Evolutionary conservation across 2,113 vertebrate genomes (phyloP).

Genomic region (Athene cunicularia): DNA sequence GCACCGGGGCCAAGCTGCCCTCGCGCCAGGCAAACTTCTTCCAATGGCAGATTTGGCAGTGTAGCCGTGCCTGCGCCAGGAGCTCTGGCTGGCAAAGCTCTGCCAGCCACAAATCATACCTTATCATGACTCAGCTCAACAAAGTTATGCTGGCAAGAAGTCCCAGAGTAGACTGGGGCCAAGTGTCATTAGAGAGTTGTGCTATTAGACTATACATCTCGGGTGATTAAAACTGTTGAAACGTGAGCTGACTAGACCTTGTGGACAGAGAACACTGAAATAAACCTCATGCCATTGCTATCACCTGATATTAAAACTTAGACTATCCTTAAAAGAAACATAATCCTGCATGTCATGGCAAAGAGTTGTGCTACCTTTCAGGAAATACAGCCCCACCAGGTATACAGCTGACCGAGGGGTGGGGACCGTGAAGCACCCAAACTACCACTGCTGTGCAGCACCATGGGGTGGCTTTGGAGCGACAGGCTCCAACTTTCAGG

Average conservation of each 20-base stretch:
- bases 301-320: neutral
- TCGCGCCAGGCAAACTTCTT: neutral
- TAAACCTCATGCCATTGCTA: fast-evolving
- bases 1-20: neutral
- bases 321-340: neutral
- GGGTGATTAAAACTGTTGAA: neutral
- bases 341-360: neutral
- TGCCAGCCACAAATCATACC: neutral
- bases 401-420: neutral
- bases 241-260: neutral
- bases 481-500: neutral
- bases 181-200: neutral
- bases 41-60: neutral
- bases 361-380: neutral
- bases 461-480: neutral
- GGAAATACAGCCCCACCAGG: neutral
- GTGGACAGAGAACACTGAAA: neutral
- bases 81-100: neutral
- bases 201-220: neutral
- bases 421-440: neutral
- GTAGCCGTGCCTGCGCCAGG: neutral
- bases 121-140: neutral
- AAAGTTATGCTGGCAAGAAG: neutral
- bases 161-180: neutral
- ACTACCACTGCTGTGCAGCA: neutral